Conservation (phyloP, 1,140 invertebrate species). For the Drosophila setifemur region DNA sequence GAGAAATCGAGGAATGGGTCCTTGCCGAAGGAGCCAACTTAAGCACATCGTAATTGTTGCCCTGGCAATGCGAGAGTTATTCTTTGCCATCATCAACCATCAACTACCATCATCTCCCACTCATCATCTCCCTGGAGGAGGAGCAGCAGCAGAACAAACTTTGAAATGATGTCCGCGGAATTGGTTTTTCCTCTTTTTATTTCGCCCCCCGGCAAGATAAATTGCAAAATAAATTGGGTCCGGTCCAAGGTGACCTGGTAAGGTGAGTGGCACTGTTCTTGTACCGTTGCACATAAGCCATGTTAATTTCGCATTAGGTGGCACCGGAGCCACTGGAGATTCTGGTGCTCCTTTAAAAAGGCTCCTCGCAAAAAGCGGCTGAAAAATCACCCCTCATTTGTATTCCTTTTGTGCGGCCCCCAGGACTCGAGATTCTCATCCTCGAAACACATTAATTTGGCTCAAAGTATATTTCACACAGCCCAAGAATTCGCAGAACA, state of each 20-base stretch:
- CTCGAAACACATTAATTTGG: conserved; percentile 38
- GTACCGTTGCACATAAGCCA: conserved; percentile 12
- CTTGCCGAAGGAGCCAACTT: too few relatives aligned
- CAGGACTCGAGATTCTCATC: background rate
- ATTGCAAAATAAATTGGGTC: conserved; percentile 52
- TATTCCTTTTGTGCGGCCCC: conserved; percentile 52
- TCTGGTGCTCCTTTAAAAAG: background rate
- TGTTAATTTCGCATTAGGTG: conserved; percentile 11
- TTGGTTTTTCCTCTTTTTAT: background rate
- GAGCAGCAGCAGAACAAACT: conserved; percentile 21
- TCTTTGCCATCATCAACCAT: too few relatives aligned
- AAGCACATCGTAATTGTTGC: conserved; percentile 31
- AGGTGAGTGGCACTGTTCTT: too few relatives aligned
- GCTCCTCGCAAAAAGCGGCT: background rate
- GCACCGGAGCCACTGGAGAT: background rate
- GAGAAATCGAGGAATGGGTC: too few relatives aligned
- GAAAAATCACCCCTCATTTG: conserved; percentile 62
- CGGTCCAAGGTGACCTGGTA: background rate
- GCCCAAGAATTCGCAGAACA: background rate
- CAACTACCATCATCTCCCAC: too few relatives aligned
- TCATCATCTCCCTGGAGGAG: too few relatives aligned
- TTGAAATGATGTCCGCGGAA: conserved; percentile 25
- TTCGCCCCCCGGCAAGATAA: conserved; percentile 30
- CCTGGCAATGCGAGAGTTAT: background rate
- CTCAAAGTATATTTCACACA: conserved; percentile 31